A percentile compares a stretch with the other conserved stretches of the same genome.
Conservation (phyloP, 2,797 vertebrate species). For the Rhodeus uyekii region DNA sequence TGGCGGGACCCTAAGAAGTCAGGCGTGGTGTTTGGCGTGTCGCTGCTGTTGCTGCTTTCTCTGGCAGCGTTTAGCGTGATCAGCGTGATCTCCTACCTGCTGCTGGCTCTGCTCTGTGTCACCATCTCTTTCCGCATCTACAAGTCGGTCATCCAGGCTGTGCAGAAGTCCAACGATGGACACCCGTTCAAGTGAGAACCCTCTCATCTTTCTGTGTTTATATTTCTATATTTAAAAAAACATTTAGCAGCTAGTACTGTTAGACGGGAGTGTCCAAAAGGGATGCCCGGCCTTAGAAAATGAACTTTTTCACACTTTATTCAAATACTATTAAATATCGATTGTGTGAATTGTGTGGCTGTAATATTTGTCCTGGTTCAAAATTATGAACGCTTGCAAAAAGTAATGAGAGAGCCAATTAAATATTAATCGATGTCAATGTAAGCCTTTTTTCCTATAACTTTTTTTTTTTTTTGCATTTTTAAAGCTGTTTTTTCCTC, state of each 20-base stretch:
- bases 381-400: not conserved
- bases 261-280: not conserved
- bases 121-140: slow-evolving; percentile 95
- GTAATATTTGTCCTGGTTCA: not conserved
- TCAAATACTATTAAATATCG: not conserved
- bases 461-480: too few relatives aligned
- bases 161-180: slow-evolving; percentile 89
- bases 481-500: too few relatives aligned
- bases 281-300: not conserved
- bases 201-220: too few relatives aligned
- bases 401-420: not conserved
- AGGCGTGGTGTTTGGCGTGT: slow-evolving; percentile 84
- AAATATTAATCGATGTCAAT: not conserved
- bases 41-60: slow-evolving; percentile 87
- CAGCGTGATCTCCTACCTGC: slow-evolving; percentile 89
- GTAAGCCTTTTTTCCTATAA: not conserved
- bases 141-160: slow-evolving; percentile 90
- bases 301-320: not conserved
- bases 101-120: slow-evolving; percentile 89
- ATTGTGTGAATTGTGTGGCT: too few relatives aligned
- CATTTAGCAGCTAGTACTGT: not conserved
- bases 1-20: slow-evolving; percentile 93
- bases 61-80: slow-evolving; percentile 93
- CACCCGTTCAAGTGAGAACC: slow-evolving; percentile 91
- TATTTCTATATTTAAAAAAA: not conserved